These are phyloP conservation scores for Drosophila lacicola DNA, from an alignment of 2,888 invertebrate genomes.

Conservation along the genomic window DNA sequence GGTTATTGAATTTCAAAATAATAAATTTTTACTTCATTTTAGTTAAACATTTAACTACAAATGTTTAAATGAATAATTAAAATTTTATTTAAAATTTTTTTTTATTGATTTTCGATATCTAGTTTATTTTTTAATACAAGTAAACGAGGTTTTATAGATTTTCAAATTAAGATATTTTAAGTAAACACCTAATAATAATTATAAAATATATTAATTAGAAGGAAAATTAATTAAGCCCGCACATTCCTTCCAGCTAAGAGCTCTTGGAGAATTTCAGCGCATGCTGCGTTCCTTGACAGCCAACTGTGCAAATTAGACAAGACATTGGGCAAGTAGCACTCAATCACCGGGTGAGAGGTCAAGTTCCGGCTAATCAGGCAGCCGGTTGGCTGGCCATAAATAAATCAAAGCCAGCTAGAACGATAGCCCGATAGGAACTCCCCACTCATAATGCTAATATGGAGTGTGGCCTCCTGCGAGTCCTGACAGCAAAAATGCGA, in stretches of 20 bases:
- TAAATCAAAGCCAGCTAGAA: constrained; percentile 60
- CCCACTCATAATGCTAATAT: constrained; percentile 39
- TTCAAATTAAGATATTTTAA: too few species aligned
- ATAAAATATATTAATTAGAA: too few species aligned
- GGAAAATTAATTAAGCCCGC: too few species aligned
- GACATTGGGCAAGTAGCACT: constrained; percentile 59
- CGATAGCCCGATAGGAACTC: constrained; percentile 6
- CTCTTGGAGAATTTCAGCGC: not conserved
- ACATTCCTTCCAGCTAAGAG: not conserved
- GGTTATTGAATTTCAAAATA: too few species aligned
- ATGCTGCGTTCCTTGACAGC: constrained; percentile 14
- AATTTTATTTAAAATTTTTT: too few species aligned
- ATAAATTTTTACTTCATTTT: too few species aligned
- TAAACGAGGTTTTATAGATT: too few species aligned
- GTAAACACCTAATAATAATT: too few species aligned
- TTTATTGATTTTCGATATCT: too few species aligned
- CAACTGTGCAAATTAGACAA: constrained; percentile 67
- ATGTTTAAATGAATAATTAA: too few species aligned
- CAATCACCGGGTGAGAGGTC: constrained; percentile 61
- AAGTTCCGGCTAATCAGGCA: constrained; percentile 66
- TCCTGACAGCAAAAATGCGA: constrained; percentile 32
- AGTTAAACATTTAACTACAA: too few species aligned
- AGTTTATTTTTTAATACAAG: too few species aligned
- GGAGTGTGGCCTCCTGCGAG: constrained; percentile 19
- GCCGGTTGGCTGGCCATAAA: constrained; percentile 65